These are phyloP conservation scores for Megaleporinus macrocephalus DNA, from an alignment of 2,113 vertebrate genomes.

Conservation along the genomic window DNA sequence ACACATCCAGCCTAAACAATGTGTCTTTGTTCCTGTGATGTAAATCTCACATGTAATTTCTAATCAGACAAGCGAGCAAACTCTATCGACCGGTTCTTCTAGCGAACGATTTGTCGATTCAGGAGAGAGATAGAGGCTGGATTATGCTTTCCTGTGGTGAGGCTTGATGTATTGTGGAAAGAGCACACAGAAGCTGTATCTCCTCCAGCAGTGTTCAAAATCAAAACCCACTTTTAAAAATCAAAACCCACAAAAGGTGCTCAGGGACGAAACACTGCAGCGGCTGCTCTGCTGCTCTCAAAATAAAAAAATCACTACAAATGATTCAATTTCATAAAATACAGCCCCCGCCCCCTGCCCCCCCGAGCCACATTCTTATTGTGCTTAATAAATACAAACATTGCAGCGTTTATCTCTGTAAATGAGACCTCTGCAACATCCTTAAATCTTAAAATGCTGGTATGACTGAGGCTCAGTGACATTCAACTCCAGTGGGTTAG, in stretches of 20 bases:
- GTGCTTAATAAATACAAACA: background rate
- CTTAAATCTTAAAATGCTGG: background rate
- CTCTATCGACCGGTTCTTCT: conserved; percentile 3
- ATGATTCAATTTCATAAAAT: background rate
- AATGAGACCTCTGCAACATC: background rate
- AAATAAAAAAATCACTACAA: conserved; percentile 24
- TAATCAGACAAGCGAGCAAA: conserved; percentile 29
- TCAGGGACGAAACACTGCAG: background rate
- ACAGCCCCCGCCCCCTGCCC: background rate
- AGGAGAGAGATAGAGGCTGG: conserved; percentile 6
- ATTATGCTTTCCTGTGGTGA: conserved; percentile 13
- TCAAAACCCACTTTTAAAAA: background rate
- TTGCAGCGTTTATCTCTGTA: background rate
- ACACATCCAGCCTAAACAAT: conserved; percentile 33
- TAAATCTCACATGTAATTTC: conserved; percentile 38
- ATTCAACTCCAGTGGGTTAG: conserved; percentile 9
- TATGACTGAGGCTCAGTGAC: background rate
- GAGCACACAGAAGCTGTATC: background rate
- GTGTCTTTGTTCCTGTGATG: conserved; percentile 32
- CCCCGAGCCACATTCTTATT: background rate
- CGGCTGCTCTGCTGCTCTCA: background rate
- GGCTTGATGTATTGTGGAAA: background rate
- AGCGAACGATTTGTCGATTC: conserved; percentile 30
- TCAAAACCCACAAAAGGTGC: conserved; percentile 7
- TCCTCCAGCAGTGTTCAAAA: background rate